Evolutionary conservation across 2,113 vertebrate genomes (phyloP).

Genomic region (Poeciliopsis occidentalis): DNA sequence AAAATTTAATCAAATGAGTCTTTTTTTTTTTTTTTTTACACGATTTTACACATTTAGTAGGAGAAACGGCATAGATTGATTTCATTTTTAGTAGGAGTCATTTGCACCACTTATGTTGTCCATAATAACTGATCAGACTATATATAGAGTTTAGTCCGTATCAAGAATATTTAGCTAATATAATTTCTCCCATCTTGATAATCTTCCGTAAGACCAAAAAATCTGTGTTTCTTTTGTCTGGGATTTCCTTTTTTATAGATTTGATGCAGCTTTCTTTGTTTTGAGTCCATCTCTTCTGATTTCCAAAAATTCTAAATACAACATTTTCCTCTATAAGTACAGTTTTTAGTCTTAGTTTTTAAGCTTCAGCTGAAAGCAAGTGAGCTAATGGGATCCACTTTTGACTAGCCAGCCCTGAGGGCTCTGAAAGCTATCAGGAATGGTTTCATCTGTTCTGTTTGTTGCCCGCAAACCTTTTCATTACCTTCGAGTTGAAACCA

Average conservation of each 20-base stretch:
- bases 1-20: too few relatives aligned
- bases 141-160: too few relatives aligned
- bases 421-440: constrained; percentile 1
- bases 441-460: not conserved
- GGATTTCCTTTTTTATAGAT: too few relatives aligned
- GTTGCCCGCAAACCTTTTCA: constrained; percentile 6
- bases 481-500: not conserved
- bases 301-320: too few relatives aligned
- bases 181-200: too few relatives aligned
- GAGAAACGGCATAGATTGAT: not conserved
- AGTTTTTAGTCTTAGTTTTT: constrained; percentile 18
- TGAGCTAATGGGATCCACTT: constrained; percentile 36
- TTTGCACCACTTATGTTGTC: not conserved
- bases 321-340: not conserved
- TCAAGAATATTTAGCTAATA: too few relatives aligned
- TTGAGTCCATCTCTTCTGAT: too few relatives aligned
- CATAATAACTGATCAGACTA: not conserved
- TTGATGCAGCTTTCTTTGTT: too few relatives aligned
- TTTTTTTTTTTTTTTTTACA: too few relatives aligned
- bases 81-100: not conserved
- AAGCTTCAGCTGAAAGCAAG: constrained; percentile 15
- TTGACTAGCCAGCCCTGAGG: not conserved
- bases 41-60: too few relatives aligned
- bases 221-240: too few relatives aligned
- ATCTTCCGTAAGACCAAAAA: too few relatives aligned